Evolutionary conservation across 2,113 vertebrate species (phyloP).

Genomic region (Potamarius usumacintae): DNA sequence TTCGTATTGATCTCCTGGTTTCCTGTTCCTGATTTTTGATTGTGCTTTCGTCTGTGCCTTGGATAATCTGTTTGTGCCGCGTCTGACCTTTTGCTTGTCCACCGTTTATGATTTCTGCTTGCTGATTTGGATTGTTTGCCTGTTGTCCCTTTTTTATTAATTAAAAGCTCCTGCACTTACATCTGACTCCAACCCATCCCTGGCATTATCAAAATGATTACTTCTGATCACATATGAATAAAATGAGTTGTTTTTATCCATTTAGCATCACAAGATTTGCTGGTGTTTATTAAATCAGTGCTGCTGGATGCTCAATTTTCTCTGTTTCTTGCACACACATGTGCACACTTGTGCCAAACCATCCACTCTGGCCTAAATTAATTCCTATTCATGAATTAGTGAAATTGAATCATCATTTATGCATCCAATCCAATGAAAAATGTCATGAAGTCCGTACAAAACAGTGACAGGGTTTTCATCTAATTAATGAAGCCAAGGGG

Average conservation of each 20-base stretch:
- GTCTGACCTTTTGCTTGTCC: no score
- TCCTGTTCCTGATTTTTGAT: no score
- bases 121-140: no score
- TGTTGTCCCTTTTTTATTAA: no score
- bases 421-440: background rate
- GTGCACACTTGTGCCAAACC: background rate
- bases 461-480: background rate
- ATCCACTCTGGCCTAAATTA: background rate
- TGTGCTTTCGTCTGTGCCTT: no score
- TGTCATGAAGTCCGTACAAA: background rate
- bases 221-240: background rate
- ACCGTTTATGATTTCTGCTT: no score
- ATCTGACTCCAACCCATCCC: no score
- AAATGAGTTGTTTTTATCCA: background rate
- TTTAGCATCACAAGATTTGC: background rate
- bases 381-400: conserved; percentile 22
- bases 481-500: background rate
- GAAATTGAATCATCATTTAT: background rate
- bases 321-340: background rate
- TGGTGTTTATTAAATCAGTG: conserved; percentile 20
- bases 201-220: background rate
- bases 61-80: no score
- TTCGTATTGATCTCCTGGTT: no score
- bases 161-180: no score
- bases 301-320: background rate